These are phyloP conservation scores for Pteruthius melanotis DNA, from an alignment of 2,113 vertebrate genomes.

Conservation along the genomic window DNA sequence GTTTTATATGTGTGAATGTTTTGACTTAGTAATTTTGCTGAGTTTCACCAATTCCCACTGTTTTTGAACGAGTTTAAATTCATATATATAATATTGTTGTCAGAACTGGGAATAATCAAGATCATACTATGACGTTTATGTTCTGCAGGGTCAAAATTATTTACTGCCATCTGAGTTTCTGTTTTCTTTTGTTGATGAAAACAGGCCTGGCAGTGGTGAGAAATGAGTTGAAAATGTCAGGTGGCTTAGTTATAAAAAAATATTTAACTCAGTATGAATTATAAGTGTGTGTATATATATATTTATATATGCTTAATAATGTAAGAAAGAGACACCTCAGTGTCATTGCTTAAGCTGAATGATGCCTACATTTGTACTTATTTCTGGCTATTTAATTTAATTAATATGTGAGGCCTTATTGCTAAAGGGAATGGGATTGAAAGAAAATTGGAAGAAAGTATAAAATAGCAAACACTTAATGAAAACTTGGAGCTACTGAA, in stretches of 20 bases:
- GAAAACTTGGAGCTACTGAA: background rate
- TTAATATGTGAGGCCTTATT: background rate
- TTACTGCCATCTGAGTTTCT: background rate
- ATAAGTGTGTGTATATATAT: background rate
- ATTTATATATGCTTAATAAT: background rate
- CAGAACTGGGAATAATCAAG: background rate
- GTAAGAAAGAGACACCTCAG: background rate
- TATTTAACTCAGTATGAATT: background rate
- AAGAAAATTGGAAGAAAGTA: background rate
- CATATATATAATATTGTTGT: background rate
- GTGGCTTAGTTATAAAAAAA: background rate
- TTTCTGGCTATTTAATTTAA: background rate
- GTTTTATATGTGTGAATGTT: background rate
- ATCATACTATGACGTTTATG: background rate
- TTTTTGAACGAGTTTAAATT: background rate
- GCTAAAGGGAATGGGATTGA: background rate
- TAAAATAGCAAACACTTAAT: background rate
- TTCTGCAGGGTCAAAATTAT: background rate
- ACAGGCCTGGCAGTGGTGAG: background rate
- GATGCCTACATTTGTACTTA: background rate
- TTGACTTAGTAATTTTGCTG: background rate
- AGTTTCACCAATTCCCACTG: background rate
- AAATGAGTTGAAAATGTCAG: background rate
- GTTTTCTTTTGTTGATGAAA: background rate
- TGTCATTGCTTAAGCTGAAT: background rate